Evolutionary conservation across 1,140 invertebrate species (phyloP).

Genomic region (Drosophila nigromelanica): DNA sequence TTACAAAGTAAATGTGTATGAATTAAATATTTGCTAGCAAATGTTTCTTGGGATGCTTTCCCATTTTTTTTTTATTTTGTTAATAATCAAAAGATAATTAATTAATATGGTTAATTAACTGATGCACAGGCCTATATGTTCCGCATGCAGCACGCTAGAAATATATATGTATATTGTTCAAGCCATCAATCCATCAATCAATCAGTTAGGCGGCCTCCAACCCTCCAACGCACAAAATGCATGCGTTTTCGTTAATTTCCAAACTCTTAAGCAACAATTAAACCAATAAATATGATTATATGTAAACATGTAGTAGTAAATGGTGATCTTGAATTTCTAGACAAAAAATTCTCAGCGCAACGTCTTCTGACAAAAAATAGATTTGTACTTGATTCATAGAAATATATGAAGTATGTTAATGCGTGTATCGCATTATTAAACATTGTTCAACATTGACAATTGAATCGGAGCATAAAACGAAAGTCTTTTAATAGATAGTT

Average conservation of each 20-base stretch:
- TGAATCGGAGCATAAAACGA: constrained; percentile 6
- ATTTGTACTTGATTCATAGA: not conserved
- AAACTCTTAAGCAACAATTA: constrained; percentile 16
- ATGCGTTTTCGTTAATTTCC: constrained; percentile 35
- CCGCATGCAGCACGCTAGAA: constrained; percentile 58
- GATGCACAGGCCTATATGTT: constrained; percentile 53
- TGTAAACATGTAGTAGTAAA: constrained; percentile 5
- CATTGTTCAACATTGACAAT: not conserved
- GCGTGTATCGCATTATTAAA: not conserved
- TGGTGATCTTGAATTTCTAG: constrained; percentile 10
- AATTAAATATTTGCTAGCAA: constrained; percentile 28
- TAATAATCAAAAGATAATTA: constrained; percentile 21
- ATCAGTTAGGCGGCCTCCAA: constrained; percentile 29
- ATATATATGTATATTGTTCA: constrained; percentile 37
- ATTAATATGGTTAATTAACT: constrained; percentile 34
- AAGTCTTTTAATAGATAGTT: constrained; percentile 1
- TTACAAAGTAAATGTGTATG: constrained; percentile 46
- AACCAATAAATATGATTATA: constrained; percentile 6
- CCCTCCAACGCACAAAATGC: constrained; percentile 25
- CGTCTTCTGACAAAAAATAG: not conserved
- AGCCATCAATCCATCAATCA: constrained; percentile 30
- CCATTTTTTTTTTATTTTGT: not conserved
- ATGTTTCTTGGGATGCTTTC: not conserved
- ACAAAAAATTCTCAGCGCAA: constrained; percentile 3
- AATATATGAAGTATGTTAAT: not conserved